These are phyloP conservation scores for Acrocephalus scirpaceus DNA, from an alignment of 2,797 vertebrate species.

Conservation along the genomic window DNA sequence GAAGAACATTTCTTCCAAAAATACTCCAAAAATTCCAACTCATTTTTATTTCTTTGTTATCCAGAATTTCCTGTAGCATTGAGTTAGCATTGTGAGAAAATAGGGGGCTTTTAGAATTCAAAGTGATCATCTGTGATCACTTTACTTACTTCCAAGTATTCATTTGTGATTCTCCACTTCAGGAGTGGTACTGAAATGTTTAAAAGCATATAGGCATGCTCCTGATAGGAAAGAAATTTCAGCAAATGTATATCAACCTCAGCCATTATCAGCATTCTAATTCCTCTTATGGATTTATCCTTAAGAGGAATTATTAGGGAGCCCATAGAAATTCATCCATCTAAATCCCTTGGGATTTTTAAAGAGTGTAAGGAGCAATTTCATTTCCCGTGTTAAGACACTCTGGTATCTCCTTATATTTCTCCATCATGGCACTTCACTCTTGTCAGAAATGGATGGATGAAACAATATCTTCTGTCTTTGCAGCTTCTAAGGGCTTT, in stretches of 20 bases:
- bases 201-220: neutral
- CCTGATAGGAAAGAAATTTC: neutral
- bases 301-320: neutral
- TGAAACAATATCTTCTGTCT: neutral
- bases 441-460: neutral
- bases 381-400: neutral
- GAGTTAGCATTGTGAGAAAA: neutral
- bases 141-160: neutral
- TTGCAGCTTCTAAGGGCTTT: neutral
- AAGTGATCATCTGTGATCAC: neutral
- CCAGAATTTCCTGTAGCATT: neutral
- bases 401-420: neutral
- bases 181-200: neutral
- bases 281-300: conserved; percentile 2
- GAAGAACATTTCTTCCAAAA: neutral
- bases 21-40: neutral
- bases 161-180: neutral
- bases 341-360: conserved; percentile 19
- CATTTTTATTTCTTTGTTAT: neutral
- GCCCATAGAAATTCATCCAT: neutral
- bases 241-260: neutral
- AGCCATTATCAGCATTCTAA: neutral
- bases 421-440: neutral
- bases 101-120: neutral
- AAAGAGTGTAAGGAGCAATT: neutral